These are phyloP conservation scores for Zygaena filipendulae DNA, from an alignment of 2,888 invertebrate species.

Conservation along the genomic window DNA sequence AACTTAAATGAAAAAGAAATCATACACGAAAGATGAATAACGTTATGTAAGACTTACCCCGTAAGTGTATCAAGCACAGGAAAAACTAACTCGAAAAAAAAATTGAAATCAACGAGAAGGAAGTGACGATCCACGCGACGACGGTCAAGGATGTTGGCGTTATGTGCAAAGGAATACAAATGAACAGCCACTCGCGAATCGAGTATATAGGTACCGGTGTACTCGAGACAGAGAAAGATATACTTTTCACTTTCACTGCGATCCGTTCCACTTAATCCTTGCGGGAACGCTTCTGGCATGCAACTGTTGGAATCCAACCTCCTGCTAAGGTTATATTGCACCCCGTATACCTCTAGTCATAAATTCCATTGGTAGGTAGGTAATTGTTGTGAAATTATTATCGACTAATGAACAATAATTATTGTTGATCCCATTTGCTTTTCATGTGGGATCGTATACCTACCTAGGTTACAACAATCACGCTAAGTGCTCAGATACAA, in stretches of 20 bases:
- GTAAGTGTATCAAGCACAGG: conserved; percentile 10
- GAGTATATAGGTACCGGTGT: no score
- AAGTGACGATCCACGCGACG: conserved; percentile 23
- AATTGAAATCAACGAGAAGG: no score
- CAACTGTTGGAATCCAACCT: conserved; percentile 25
- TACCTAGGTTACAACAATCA: no score
- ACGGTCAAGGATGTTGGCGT: conserved; percentile 18
- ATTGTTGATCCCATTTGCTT: conserved; percentile 33
- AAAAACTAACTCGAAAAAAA: conserved; percentile 5
- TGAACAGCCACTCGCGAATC: conserved; percentile 26
- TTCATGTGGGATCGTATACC: conserved; percentile 53
- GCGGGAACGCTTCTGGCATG: conserved; percentile 28
- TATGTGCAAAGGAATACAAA: conserved; percentile 29
- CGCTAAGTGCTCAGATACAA: no score
- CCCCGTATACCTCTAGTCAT: no score
- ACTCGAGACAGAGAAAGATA: conserved; percentile 32
- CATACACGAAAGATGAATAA: conserved; percentile 4
- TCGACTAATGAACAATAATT: conserved; percentile 47
- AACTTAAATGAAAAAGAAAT: no score
- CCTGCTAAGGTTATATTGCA: conserved; percentile 43
- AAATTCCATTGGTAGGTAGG: no score
- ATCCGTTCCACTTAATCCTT: conserved; percentile 47
- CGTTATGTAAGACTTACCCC: conserved; percentile 7
- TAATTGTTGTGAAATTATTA: conserved; percentile 40
- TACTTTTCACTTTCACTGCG: conserved; percentile 53